Evolutionary conservation across 2,113 vertebrate genomes (phyloP).

Genomic region (Myocastor coypus): DNA sequence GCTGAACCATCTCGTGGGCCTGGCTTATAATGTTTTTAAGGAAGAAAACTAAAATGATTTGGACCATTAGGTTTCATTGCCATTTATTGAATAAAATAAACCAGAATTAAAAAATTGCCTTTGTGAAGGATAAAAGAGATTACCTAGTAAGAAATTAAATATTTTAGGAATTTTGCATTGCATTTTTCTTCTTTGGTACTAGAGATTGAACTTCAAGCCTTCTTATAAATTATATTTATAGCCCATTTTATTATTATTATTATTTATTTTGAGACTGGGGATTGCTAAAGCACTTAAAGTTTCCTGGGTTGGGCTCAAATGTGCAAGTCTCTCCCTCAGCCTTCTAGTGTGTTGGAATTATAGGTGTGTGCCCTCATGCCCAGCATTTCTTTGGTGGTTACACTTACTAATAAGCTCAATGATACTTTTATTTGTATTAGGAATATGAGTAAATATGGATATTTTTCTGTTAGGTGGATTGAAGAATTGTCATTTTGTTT

Average conservation of each 20-base stretch:
- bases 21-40: not conserved
- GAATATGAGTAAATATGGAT: not conserved
- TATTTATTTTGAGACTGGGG: not conserved
- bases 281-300: not conserved
- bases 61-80: constrained; percentile 5
- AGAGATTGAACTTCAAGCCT: not conserved
- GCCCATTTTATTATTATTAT: not conserved
- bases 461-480: constrained; percentile 44
- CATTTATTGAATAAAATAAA: constrained; percentile 43
- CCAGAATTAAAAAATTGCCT: constrained; percentile 28
- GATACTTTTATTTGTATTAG: constrained; percentile 40
- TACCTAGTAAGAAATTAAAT: constrained; percentile 14
- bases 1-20: no score
- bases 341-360: not conserved
- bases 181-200: not conserved
- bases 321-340: not conserved
- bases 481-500: not conserved
- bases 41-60: constrained; percentile 24
- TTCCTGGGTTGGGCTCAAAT: not conserved
- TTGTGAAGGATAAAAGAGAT: constrained; percentile 25
- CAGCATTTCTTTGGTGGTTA: constrained; percentile 38
- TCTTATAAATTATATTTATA: not conserved
- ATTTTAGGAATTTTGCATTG: constrained; percentile 31
- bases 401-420: constrained; percentile 6
- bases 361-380: not conserved